A percentile compares a stretch with the other conserved stretches of the same genome.
Conservation (phyloP, 2,888 invertebrate genomes). For the Acheta domesticus region DNA sequence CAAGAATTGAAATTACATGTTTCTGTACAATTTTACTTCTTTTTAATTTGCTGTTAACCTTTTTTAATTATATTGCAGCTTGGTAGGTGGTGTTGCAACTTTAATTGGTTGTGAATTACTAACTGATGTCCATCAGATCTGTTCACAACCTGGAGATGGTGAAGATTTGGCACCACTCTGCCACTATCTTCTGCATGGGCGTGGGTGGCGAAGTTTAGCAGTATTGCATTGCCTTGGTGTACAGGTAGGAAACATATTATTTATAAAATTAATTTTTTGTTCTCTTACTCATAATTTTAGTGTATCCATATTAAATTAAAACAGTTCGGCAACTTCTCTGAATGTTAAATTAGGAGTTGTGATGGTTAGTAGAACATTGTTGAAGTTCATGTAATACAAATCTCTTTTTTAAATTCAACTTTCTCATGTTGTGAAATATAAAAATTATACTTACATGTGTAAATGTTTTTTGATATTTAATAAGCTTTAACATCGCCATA, state of each 20-base stretch:
- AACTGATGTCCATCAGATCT: slow-evolving; percentile 58
- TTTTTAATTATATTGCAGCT: neutral
- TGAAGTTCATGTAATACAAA: too few relatives aligned
- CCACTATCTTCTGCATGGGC: slow-evolving; percentile 56
- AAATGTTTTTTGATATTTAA: too few relatives aligned
- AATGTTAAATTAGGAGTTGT: too few relatives aligned
- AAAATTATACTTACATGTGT: too few relatives aligned
- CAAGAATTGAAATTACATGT: too few relatives aligned
- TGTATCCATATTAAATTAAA: neutral
- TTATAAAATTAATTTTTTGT: neutral
- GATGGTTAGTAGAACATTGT: too few relatives aligned
- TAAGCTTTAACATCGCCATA: too few relatives aligned
- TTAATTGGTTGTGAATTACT: slow-evolving; percentile 62
- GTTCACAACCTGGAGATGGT: slow-evolving; percentile 42
- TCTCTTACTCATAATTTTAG: neutral
- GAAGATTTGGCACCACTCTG: slow-evolving; percentile 50
- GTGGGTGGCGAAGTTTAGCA: slow-evolving; percentile 61
- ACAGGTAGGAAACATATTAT: neutral
- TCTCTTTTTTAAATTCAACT: too few relatives aligned
- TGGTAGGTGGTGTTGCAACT: slow-evolving; percentile 57
- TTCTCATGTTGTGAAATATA: too few relatives aligned
- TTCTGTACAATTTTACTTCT: neutral
- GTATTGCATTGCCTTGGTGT: slow-evolving; percentile 55
- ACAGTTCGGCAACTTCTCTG: too few relatives aligned
- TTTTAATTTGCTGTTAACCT: neutral